A percentile compares a stretch with the other conserved stretches of the same genome.
These are phyloP conservation scores for Lichenostomus cassidix DNA, from an alignment of 2,113 vertebrate species.

Conservation along the genomic window DNA sequence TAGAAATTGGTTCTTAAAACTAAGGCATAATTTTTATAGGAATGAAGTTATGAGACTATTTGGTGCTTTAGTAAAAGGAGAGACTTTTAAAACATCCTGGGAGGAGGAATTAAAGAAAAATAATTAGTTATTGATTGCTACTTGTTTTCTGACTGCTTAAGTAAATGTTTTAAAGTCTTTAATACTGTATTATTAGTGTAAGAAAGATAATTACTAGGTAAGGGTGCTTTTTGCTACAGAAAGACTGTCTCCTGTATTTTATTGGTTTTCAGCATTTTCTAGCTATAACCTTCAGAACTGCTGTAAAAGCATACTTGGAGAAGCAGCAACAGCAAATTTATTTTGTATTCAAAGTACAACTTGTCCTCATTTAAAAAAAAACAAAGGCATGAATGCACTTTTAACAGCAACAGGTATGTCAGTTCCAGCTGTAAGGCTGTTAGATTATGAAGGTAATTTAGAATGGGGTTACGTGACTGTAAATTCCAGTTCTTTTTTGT, in stretches of 20 bases:
- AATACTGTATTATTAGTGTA: not conserved
- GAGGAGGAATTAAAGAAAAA: not conserved
- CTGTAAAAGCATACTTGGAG: not conserved
- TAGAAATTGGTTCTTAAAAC: not conserved
- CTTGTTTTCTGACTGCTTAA: not conserved
- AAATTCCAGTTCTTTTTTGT: not conserved
- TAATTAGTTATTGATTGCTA: not conserved
- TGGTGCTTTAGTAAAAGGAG: not conserved
- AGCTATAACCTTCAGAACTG: not conserved
- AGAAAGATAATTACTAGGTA: not conserved
- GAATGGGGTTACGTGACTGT: not conserved
- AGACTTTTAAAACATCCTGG: not conserved
- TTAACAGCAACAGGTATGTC: not conserved
- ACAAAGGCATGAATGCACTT: not conserved
- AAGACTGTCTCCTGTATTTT: not conserved
- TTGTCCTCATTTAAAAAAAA: not conserved
- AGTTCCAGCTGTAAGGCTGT: not conserved
- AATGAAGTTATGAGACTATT: not conserved
- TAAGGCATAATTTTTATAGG: not conserved
- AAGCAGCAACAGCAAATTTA: not conserved
- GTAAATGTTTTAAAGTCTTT: not conserved
- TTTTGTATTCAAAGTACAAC: not conserved
- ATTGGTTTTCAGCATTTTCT: constrained; percentile 16
- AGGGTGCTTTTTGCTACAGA: not conserved
- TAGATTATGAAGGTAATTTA: not conserved